A percentile compares a stretch with the other conserved stretches of the same genome.
phyloP scores from a whole-genome alignment of 2,113 vertebrate species.

The Trematomus loennbergii region DNA sequence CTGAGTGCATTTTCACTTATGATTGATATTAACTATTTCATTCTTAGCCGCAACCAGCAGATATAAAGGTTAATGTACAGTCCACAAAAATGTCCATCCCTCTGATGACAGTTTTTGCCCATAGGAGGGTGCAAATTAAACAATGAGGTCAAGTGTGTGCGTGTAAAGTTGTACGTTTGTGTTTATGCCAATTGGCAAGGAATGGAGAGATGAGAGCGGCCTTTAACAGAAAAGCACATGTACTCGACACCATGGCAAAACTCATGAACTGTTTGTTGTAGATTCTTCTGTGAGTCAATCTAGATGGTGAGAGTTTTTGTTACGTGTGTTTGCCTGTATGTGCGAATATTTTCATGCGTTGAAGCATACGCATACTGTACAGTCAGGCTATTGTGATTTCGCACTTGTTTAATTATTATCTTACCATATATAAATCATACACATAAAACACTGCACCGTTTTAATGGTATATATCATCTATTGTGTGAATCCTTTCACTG shows the following conservation, averaged over 20 bases:
- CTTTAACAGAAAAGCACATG: neutral
- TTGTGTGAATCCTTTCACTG: neutral
- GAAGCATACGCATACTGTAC: too few relatives aligned
- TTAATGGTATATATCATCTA: neutral
- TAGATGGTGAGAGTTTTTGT: too few relatives aligned
- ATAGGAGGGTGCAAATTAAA: neutral
- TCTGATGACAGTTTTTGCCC: neutral
- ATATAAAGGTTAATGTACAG: neutral
- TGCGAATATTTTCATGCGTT: too few relatives aligned
- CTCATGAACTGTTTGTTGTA: neutral
- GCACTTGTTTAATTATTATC: neutral
- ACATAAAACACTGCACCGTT: neutral
- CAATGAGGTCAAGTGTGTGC: neutral
- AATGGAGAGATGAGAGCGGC: neutral
- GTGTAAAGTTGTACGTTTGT: neutral
- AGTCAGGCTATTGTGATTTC: too few relatives aligned
- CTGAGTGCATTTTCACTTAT: neutral
- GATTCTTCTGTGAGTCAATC: neutral
- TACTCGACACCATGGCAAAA: neutral
- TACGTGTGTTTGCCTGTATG: too few relatives aligned
- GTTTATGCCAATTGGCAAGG: neutral
- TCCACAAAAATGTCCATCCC: neutral
- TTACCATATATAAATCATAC: neutral
- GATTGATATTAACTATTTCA: neutral
- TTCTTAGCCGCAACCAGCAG: neutral